Evolutionary conservation across 2,797 vertebrate genomes (phyloP).

Genomic region (Synanceia verrucosa): DNA sequence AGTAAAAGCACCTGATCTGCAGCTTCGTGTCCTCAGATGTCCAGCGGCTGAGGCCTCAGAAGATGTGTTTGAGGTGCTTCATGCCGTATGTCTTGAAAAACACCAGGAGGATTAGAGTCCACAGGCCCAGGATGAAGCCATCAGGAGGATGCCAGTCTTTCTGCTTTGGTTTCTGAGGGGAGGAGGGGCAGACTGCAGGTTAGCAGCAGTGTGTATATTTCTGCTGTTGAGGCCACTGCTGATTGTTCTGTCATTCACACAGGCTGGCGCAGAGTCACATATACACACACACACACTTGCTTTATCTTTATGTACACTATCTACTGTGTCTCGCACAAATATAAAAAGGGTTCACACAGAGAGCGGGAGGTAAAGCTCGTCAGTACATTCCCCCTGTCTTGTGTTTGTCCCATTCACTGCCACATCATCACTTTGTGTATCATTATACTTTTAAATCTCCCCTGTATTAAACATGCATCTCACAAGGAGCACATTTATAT

Average conservation of each 20-base stretch:
- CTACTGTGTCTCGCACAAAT: slow-evolving; percentile 26
- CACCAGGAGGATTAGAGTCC: slow-evolving; percentile 95
- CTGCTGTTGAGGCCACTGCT: slow-evolving; percentile 52
- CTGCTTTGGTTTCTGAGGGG: slow-evolving; percentile 91
- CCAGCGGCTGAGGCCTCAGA: slow-evolving; percentile 77
- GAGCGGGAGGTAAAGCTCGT: slow-evolving; percentile 59
- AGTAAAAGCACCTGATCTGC: not conserved
- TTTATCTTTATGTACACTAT: slow-evolving; percentile 50
- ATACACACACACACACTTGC: slow-evolving; percentile 32
- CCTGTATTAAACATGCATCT: slow-evolving; percentile 79
- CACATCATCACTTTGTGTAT: slow-evolving; percentile 80
- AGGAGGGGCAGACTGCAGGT: slow-evolving; percentile 30
- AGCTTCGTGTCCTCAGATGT: slow-evolving; percentile 6
- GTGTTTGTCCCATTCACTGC: slow-evolving; percentile 78
- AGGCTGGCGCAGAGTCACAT: slow-evolving; percentile 26
- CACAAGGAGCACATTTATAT: slow-evolving; percentile 82
- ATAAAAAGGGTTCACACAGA: slow-evolving; percentile 40
- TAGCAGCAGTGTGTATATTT: slow-evolving; percentile 66
- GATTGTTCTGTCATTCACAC: slow-evolving; percentile 73
- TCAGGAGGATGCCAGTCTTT: slow-evolving; percentile 98
- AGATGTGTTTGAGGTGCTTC: slow-evolving; percentile 97
- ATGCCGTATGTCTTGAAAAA: slow-evolving; percentile 98
- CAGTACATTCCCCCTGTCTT: slow-evolving; percentile 62
- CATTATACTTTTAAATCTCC: slow-evolving; percentile 83
- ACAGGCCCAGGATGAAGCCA: slow-evolving; percentile 97